Base-by-base conservation (phyloP, 2,113 vertebrate genomes). In the Polypterus bichir region DNA sequence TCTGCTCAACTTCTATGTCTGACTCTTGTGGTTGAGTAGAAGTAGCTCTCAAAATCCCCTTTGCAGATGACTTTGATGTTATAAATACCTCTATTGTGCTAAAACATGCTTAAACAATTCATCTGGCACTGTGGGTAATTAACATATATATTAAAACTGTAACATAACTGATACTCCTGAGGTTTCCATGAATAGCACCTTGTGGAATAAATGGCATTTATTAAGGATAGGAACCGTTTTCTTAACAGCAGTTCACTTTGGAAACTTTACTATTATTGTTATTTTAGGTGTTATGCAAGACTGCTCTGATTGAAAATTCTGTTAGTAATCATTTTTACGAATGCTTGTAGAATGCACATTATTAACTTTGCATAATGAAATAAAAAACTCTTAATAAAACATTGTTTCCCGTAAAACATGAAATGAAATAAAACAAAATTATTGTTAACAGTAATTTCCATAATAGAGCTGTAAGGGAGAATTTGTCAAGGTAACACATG, bases 91-190 rank as follows among this genome's bases (percentile, higher is more conserved):
- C 44, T 45, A 58, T 58, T 58, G 27, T 58, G 56, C 56, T 58
- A 44, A 7, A 45, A 44, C 56, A 58, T 61, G 63, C 64, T 66
- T 49, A 57, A n/a, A 52, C 54, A 62, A 44, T 11, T 75, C 67
- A 69, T 68, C 74, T 73, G 71, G 77, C 64, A 67, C 71, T 68
- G 69, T 66, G 3, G 68, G 72, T 75, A 71, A 76, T 81, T 81
- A 74, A 70, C 75, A 81, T 58, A 58, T 58, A 58, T 58, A 58
- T 58, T 58, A 58, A 58, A 58, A 45, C n/a, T 44, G 6, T 51
- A 44, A 49, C 46, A 48, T 63, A 47, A 62, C 66, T 44, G 60
- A 46, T 53, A 64, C 67, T 47, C 68, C 45, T 49, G 72, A 70
- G 69, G 70, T 54, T 75, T 60, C 63, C 54, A 48, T 63, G 72